phyloP scores from a whole-genome alignment of 2,113 vertebrate species.

The Labeo rohita region DNA sequence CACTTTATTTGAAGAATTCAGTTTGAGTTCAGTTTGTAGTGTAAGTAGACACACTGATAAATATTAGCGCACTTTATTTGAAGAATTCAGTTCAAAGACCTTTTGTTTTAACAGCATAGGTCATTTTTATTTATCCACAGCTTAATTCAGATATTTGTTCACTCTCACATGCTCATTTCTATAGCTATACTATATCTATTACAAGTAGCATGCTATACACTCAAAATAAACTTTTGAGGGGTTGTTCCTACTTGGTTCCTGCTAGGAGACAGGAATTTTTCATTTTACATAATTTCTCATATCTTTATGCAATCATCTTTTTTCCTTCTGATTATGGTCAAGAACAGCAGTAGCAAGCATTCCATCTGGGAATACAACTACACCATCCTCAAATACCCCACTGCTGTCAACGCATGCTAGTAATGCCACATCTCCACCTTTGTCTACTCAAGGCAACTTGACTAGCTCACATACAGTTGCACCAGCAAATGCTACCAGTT shows the following conservation, averaged over 20 bases:
- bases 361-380: not conserved
- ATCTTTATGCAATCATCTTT: not conserved
- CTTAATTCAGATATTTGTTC: constrained; percentile 10
- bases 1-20: no score
- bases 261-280: no score
- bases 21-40: no score
- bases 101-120: not conserved
- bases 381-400: not conserved
- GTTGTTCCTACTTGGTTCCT: no score
- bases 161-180: no score
- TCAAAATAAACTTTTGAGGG: no score
- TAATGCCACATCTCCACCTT: not conserved
- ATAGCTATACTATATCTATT: no score
- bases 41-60: not conserved
- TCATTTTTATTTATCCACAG: not conserved
- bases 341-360: not conserved
- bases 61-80: not conserved
- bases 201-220: no score
- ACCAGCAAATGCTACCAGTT: not conserved
- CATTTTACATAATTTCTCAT: not conserved
- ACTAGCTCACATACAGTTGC: not conserved
- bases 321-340: not conserved
- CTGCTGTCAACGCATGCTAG: not conserved
- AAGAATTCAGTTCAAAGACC: not conserved
- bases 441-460: not conserved